These are phyloP conservation scores for Meloidogyne floridensis DNA, from an alignment of 1,140 invertebrate species.

Conservation along the genomic window DNA sequence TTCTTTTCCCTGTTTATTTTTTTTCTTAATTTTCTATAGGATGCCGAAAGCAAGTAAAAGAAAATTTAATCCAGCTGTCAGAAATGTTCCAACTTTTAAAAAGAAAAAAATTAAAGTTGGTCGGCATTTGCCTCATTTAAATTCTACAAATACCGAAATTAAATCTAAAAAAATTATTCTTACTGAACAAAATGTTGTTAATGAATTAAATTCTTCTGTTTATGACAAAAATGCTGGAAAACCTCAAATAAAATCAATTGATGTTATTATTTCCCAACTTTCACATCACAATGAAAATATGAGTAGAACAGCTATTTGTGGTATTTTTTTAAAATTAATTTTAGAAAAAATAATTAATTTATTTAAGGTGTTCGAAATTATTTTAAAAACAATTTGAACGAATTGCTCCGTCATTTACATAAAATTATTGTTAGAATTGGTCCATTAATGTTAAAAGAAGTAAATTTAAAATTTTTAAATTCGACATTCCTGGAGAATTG, in stretches of 20 bases:
- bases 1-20: no score
- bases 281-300: conserved; percentile 30
- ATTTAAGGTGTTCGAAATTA: neutral
- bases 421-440: conserved; percentile 15
- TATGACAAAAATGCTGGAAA: neutral
- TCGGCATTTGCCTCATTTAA: neutral
- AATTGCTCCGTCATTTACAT: conserved; percentile 18
- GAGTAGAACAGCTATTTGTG: conserved; percentile 22
- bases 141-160: conserved; percentile 18
- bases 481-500: no score
- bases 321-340: neutral
- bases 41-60: neutral
- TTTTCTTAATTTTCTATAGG: neutral
- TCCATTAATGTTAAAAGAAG: conserved; percentile 15
- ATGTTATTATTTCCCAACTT: conserved; percentile 15
- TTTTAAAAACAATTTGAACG: conserved; percentile 7
- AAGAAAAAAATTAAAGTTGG: conserved; percentile 27
- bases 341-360: neutral
- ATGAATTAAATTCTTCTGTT: neutral
- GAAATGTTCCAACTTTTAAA: conserved; percentile 18
- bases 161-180: conserved; percentile 16
- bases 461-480: no score
- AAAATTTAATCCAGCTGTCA: conserved; percentile 25
- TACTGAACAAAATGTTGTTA: conserved; percentile 8
- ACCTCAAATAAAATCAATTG: neutral